phyloP scores from a whole-genome alignment of 2,888 invertebrate species.

The Coleophora deauratella region DNA sequence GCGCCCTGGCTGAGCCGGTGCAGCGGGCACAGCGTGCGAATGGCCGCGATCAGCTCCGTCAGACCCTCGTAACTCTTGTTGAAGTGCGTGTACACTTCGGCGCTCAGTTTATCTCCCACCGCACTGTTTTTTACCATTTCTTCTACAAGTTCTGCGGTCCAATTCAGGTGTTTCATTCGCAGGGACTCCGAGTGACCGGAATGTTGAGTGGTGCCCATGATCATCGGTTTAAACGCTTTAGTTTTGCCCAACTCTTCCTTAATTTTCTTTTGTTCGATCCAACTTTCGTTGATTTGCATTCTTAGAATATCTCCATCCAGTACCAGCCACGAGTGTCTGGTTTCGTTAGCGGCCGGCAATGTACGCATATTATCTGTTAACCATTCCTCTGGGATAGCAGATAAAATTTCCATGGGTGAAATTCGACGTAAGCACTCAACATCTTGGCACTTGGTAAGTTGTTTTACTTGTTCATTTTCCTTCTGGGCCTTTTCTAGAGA shows the following conservation, averaged over 20 bases:
- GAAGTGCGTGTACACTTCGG: slow-evolving; percentile 77
- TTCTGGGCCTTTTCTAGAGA: slow-evolving; percentile 75
- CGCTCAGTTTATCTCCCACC: slow-evolving; percentile 76
- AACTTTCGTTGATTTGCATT: slow-evolving; percentile 78
- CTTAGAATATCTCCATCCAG: slow-evolving; percentile 81
- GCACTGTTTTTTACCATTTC: slow-evolving; percentile 77
- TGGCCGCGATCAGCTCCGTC: slow-evolving; percentile 82
- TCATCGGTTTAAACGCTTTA: slow-evolving; percentile 66
- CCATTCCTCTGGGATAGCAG: slow-evolving; percentile 84
- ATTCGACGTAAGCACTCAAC: slow-evolving; percentile 73
- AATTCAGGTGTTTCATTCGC: slow-evolving; percentile 74
- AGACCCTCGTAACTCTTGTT: slow-evolving; percentile 81
- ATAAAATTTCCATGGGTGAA: slow-evolving; percentile 74
- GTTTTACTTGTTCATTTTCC: slow-evolving; percentile 76
- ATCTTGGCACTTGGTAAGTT: slow-evolving; percentile 69
- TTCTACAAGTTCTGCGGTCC: slow-evolving; percentile 79
- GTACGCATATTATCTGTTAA: slow-evolving; percentile 72
- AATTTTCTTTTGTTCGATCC: slow-evolving; percentile 66
- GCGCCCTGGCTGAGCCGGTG: slow-evolving; percentile 78
- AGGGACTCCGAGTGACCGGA: slow-evolving; percentile 78
- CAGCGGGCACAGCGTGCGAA: slow-evolving; percentile 86
- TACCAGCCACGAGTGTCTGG: slow-evolving; percentile 83
- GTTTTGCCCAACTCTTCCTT: slow-evolving; percentile 54
- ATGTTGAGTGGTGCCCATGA: slow-evolving; percentile 84
- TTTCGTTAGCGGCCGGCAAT: slow-evolving; percentile 76